These are phyloP conservation scores for Eristalinus sepulchralis DNA, from an alignment of 2,888 invertebrate genomes.

Conservation along the genomic window DNA sequence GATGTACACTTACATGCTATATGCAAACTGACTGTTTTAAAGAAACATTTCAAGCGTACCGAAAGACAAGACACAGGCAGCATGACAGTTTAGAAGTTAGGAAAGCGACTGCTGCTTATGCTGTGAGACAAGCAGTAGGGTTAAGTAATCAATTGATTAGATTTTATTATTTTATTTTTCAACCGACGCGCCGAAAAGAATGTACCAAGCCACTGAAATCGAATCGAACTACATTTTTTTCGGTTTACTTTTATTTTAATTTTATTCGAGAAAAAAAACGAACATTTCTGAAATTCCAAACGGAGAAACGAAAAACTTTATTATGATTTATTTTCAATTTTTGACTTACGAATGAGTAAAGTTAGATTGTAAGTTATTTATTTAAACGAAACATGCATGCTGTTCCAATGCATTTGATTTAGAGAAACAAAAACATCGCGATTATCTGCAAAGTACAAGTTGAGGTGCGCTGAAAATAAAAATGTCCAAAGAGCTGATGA, in stretches of 20 bases:
- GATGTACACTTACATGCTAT: conserved; percentile 30
- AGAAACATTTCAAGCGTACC: conserved; percentile 57
- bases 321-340: not conserved
- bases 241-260: not conserved
- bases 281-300: conserved; percentile 22
- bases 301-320: not conserved
- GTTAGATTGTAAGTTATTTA: conserved; percentile 35
- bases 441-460: conserved; percentile 56
- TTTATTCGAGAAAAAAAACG: not conserved
- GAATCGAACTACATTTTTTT: not conserved
- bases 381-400: conserved; percentile 22
- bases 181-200: not conserved
- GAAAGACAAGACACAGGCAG: conserved; percentile 47
- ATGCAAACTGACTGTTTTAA: conserved; percentile 39
- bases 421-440: conserved; percentile 21
- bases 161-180: not conserved
- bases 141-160: not conserved
- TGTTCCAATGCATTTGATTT: conserved; percentile 44
- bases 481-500: conserved; percentile 37
- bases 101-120: conserved; percentile 5
- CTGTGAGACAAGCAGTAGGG: not conserved
- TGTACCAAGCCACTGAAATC: not conserved
- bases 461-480: conserved; percentile 40
- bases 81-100: conserved; percentile 27
- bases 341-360: conserved; percentile 7